Evolutionary conservation across 2,113 vertebrate species (phyloP).

Genomic region (Lycocorax pyrrhopterus): DNA sequence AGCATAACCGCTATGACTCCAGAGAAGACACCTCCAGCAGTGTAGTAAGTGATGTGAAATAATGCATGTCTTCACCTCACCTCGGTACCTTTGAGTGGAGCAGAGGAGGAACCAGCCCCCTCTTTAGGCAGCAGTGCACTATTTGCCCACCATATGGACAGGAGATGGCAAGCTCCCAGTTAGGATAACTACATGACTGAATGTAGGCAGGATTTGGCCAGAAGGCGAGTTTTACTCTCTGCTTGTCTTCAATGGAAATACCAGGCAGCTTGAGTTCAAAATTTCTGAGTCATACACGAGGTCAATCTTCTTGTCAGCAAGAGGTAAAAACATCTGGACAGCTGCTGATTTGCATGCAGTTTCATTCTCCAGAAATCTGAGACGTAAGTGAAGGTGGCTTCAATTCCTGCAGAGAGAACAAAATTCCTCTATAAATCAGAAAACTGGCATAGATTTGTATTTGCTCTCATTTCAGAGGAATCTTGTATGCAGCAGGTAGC

Average conservation of each 20-base stretch:
- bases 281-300: not conserved
- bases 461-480: constrained; percentile 7
- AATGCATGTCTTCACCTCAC: constrained; percentile 32
- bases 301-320: constrained; percentile 39
- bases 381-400: not conserved
- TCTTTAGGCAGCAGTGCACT: constrained; percentile 19
- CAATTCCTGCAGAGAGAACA: constrained; percentile 12
- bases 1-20: not conserved
- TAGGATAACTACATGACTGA: not conserved
- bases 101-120: constrained; percentile 39
- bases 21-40: not conserved
- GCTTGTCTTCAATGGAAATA: not conserved
- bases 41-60: constrained; percentile 21
- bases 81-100: constrained; percentile 23
- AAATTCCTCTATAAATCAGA: constrained; percentile 7
- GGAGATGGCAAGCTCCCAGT: constrained; percentile 32
- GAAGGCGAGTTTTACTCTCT: not conserved
- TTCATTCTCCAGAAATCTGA: not conserved
- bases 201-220: not conserved
- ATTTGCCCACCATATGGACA: constrained; percentile 19
- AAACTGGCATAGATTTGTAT: not conserved
- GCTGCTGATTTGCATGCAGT: constrained; percentile 6
- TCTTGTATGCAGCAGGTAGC: constrained; percentile 6
- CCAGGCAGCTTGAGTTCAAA: not conserved
- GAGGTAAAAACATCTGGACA: constrained; percentile 39